A percentile compares a stretch with the other conserved stretches of the same genome.
Evolutionary conservation across 1,140 invertebrate genomes (phyloP).

Genomic region (Drosophila tsacasi): DNA sequence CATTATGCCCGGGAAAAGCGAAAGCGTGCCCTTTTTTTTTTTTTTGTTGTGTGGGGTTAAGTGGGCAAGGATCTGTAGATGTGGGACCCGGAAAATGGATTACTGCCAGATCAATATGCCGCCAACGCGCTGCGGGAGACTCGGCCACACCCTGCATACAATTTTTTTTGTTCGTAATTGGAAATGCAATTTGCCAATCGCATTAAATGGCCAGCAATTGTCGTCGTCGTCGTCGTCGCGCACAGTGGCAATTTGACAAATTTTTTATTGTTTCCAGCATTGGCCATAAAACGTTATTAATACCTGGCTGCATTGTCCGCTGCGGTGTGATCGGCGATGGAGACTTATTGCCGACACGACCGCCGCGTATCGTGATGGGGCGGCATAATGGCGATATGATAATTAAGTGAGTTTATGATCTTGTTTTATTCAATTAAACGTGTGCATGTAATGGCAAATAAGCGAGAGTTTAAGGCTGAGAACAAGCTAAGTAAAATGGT

Average conservation of each 20-base stretch:
- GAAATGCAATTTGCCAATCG: slow-evolving; percentile 79
- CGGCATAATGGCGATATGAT: slow-evolving; percentile 28
- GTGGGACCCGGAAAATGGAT: slow-evolving; percentile 18
- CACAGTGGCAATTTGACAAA: slow-evolving; percentile 78
- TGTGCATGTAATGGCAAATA: slow-evolving; percentile 9
- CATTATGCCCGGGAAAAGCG: slow-evolving; percentile 59
- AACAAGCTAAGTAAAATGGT: neutral
- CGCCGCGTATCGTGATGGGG: slow-evolving; percentile 34
- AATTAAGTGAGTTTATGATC: slow-evolving; percentile 45
- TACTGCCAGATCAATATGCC: slow-evolving; percentile 42
- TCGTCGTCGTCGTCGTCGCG: slow-evolving; percentile 21
- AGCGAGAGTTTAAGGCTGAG: neutral
- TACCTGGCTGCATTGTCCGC: slow-evolving; percentile 54
- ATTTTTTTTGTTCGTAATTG: slow-evolving; percentile 39
- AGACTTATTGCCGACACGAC: slow-evolving; percentile 49
- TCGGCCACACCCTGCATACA: slow-evolving; percentile 48
- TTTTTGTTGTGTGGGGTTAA: neutral
- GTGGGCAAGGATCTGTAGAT: slow-evolving; percentile 15
- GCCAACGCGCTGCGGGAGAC: slow-evolving; percentile 12
- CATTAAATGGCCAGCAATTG: slow-evolving; percentile 69
- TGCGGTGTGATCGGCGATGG: slow-evolving; percentile 24
- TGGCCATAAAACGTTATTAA: slow-evolving; percentile 68
- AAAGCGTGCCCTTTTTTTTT: slow-evolving; percentile 28
- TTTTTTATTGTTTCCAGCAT: slow-evolving; percentile 76
- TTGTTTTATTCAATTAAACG: slow-evolving; percentile 34